These are phyloP conservation scores for Cyprinodon variegatus DNA, from an alignment of 2,113 vertebrate species.

Conservation along the genomic window DNA sequence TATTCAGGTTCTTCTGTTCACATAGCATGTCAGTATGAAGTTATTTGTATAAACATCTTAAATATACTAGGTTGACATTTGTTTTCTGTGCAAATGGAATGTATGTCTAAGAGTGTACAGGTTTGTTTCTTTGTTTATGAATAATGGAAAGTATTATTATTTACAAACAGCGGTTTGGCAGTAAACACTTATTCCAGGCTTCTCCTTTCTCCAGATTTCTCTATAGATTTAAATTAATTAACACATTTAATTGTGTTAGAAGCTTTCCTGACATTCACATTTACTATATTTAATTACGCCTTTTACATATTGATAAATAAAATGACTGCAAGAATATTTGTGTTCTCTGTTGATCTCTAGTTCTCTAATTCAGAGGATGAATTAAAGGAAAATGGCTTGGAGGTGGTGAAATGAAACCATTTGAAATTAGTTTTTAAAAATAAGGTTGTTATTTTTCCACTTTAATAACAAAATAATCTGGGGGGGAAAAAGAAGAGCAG, in stretches of 20 bases:
- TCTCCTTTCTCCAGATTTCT: neutral
- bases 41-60: slow-evolving; percentile 34
- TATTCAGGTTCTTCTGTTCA: slow-evolving; percentile 6
- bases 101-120: neutral
- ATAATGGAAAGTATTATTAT: slow-evolving; percentile 31
- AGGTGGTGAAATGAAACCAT: too few species aligned
- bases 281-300: slow-evolving; percentile 9
- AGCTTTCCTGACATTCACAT: slow-evolving; percentile 15
- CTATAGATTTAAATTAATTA: slow-evolving; percentile 4
- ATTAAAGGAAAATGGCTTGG: neutral
- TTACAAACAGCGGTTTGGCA: slow-evolving; percentile 1
- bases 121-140: slow-evolving; percentile 12
- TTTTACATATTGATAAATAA: slow-evolving; percentile 49
- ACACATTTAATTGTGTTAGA: slow-evolving; percentile 12
- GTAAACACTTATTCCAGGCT: neutral
- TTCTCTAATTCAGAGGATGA: neutral
- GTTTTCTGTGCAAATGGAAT: slow-evolving; percentile 13
- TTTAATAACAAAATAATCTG: neutral
- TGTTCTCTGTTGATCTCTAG: neutral
- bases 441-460: neutral
- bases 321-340: slow-evolving; percentile 7
- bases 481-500: neutral
- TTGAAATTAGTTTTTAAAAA: neutral
- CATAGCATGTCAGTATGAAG: slow-evolving; percentile 19
- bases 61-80: neutral